Base-by-base conservation (phyloP, 2,797 vertebrate genomes). In the Acanthurus lineatus region DNA sequence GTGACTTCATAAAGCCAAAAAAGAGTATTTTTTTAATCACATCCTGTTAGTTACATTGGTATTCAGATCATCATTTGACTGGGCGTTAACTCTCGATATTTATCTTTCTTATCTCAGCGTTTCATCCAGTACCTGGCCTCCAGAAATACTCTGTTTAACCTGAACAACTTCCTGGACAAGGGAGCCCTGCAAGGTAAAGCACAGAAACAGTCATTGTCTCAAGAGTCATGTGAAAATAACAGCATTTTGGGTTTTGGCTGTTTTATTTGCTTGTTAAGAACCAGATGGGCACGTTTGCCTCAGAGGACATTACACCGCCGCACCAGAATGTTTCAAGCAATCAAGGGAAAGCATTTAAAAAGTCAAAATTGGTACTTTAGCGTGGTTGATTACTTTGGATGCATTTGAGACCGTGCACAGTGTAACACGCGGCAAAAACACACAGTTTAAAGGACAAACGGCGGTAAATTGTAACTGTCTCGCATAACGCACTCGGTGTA, bases 81-180 rank as follows among this genome's bases (percentile, higher is more conserved):
- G 2, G 59, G 6, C 17, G 1, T 63, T 20, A 2, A 54, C 11
- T 32, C 42, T 10, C 19, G 15, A 12, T 17, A n/a, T 5, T 54
- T 44, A 1, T 79, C 42, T 76, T 25, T 60, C n/a, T 83, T 19
- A 0, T 70, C 6, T 0, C 92, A 99, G 98, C 96, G 97, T 85
- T 98, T 99, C 92, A 97, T 97, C 94, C 96, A 97, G 91, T 98
- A 99, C 89, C 94, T 99, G 91, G 97, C 98, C 85, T 99, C 97
- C 84, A 96, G 97, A 92, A 97, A 96, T 89, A 97, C 97, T 6
- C 95, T 99, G 90, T 99, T 99, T 87, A 99, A 98, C 91, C 94
- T 99, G 77, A 97, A 96, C 95, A 98, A 98, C 95, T 99, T 98
- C 92, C 91, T 99, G 91, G 97, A 99, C 93, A 97, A 97, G 92